Evolutionary conservation across 2,888 invertebrate species (phyloP), one percentile per base, ranked within the genome.

Genomic region (Drosophila buzzatii): DNA sequence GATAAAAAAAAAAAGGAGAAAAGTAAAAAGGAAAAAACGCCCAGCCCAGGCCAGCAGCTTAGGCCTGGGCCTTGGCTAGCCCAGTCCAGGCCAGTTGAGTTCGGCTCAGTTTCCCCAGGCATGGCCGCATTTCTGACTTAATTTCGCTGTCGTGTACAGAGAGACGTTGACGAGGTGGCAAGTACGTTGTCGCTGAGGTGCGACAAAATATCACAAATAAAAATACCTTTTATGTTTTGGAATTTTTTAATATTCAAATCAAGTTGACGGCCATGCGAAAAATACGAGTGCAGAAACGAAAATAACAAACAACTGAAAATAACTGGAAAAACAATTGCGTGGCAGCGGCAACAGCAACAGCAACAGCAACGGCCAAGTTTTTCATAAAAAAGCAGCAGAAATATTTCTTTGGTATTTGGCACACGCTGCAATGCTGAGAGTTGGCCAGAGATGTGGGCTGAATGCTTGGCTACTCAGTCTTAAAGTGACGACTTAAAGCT

Each of bases 141-240:
- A 78, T 81, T 80, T 78, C 60, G 51, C 39, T 59, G 62, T 47
- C 63, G 44, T 51, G 63, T n/a, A n/a, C 58, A n/a, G 75, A 33
- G 75, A 44, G 55, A 39, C 70, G 76, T 69, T 70, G 69, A 68
- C 70, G 73, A 85, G 89, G 89, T 90, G 89, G 89, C 88, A 88
- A 85, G 82, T 91, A 82, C 85, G 87, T 88, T 91, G 91, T 91
- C 89, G 84, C 85, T 72, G 86, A 91, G 91, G 91, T 91, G 91
- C 90, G 90, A 91, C 91, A 91, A 91, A 90, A 85, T 90, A 89
- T 84, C 88, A 74, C 86, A 88, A 87, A 87, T 87, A 88, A 87
- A 87, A 87, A 87, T 87, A 84, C 88, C 87, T 87, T 83, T 87
- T 85, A 83, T 85, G 85, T 85, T 85, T 76, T 75, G 88, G 86